These are phyloP conservation scores for Margarornis squamiger DNA, from an alignment of 2,797 vertebrate species.

Conservation along the genomic window DNA sequence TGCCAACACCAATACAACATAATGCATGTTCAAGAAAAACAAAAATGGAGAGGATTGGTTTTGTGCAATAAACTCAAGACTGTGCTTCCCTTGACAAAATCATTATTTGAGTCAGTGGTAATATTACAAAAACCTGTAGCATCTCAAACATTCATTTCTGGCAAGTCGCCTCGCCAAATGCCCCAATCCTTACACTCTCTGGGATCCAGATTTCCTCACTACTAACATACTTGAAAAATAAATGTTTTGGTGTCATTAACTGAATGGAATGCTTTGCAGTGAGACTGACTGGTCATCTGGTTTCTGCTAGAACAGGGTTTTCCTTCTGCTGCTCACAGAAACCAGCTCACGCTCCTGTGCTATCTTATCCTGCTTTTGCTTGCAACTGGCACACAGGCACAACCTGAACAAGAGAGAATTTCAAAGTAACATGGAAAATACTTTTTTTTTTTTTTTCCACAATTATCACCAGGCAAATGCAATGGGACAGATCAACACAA, in stretches of 20 bases:
- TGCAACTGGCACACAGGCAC: not conserved
- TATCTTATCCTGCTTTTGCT: not conserved
- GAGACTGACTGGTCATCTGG: not conserved
- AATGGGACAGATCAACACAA: not conserved
- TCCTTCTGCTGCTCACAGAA: not conserved
- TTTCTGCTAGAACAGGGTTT: not conserved
- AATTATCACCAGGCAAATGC: not conserved
- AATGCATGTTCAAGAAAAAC: not conserved
- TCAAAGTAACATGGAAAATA: not conserved
- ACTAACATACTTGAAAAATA: not conserved
- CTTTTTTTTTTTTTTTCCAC: not conserved
- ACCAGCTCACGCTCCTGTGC: not conserved
- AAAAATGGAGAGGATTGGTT: not conserved
- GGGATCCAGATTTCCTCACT: not conserved
- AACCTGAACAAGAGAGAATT: not conserved
- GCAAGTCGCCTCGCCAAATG: not conserved
- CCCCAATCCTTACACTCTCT: not conserved
- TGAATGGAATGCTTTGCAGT: not conserved
- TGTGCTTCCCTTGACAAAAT: not conserved
- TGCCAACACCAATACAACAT: constrained; percentile 39
- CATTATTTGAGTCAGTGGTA: not conserved
- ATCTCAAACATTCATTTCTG: not conserved
- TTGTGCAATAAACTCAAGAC: not conserved
- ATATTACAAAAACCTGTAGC: not conserved
- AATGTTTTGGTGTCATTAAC: not conserved